phyloP scores from a whole-genome alignment of 2,888 invertebrate species.

The Antitype chi region DNA sequence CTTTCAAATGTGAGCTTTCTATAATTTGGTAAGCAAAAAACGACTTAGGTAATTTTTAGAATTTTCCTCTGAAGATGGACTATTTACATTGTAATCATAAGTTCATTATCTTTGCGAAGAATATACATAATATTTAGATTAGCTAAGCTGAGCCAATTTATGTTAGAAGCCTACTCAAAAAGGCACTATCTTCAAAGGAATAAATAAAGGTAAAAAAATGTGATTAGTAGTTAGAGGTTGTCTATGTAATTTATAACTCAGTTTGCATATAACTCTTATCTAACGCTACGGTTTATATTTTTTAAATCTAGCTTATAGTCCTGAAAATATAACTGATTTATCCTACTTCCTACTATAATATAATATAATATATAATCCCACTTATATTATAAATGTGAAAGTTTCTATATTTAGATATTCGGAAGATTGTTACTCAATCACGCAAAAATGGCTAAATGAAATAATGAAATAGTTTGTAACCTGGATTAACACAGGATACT shows the following conservation, averaged over 20 bases:
- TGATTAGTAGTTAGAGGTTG: background rate
- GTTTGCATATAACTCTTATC: background rate
- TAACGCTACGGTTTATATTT: background rate
- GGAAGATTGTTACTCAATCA: too few species aligned
- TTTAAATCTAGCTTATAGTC: too few species aligned
- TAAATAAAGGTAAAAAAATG: background rate
- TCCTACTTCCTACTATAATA: too few species aligned
- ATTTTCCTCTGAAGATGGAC: background rate
- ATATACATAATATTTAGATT: conserved; percentile 21
- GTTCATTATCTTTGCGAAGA: conserved; percentile 15
- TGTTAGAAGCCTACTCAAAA: background rate
- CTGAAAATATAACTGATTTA: background rate
- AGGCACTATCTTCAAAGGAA: background rate
- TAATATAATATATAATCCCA: too few species aligned
- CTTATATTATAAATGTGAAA: too few species aligned
- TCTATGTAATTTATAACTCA: background rate
- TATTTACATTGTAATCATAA: background rate
- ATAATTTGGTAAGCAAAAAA: background rate
- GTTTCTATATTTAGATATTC: too few species aligned
- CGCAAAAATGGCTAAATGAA: too few species aligned
- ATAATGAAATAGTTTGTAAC: too few species aligned
- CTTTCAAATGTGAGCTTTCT: background rate
- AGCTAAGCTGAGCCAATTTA: background rate
- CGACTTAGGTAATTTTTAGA: background rate
- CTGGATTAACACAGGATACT: too few species aligned